These are phyloP conservation scores for Manis crassicaudata DNA, from an alignment of 2,797 vertebrate genomes.

Conservation along the genomic window DNA sequence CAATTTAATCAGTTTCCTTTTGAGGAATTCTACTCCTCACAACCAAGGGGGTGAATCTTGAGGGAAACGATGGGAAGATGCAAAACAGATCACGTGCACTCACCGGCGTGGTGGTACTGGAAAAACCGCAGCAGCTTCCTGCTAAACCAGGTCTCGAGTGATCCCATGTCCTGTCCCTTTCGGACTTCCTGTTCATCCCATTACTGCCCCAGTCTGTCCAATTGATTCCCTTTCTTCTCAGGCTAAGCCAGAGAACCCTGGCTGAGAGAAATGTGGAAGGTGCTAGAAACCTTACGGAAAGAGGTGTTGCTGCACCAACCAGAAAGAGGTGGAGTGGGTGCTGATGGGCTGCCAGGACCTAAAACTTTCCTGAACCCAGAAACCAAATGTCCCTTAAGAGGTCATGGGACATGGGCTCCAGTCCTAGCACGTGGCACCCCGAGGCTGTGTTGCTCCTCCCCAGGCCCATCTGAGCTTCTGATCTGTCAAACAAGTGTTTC, in stretches of 20 bases:
- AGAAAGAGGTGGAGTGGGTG: not conserved
- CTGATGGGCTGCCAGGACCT: not conserved
- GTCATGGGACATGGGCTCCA: not conserved
- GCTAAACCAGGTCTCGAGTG: not conserved
- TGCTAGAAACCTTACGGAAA: not conserved
- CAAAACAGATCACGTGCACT: rapidly evolving
- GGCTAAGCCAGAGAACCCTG: not conserved
- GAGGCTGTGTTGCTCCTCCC: not conserved
- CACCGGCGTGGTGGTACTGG: rapidly evolving
- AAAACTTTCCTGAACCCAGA: no score
- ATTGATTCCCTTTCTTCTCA: not conserved
- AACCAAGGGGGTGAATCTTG: not conserved
- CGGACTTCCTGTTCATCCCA: not conserved
- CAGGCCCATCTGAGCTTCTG: not conserved
- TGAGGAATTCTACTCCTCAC: not conserved
- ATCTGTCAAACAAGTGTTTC: not conserved
- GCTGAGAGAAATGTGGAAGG: not conserved
- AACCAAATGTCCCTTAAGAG: not conserved
- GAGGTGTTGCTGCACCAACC: not conserved
- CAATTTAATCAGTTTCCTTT: not conserved
- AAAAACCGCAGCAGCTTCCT: not conserved
- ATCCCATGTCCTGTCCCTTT: not conserved
- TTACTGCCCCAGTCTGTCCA: not conserved
- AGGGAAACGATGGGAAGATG: not conserved
- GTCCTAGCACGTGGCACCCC: not conserved